phyloP scores from a whole-genome alignment of 1,140 invertebrate species.

The Zeugodacus cucurbitae region DNA sequence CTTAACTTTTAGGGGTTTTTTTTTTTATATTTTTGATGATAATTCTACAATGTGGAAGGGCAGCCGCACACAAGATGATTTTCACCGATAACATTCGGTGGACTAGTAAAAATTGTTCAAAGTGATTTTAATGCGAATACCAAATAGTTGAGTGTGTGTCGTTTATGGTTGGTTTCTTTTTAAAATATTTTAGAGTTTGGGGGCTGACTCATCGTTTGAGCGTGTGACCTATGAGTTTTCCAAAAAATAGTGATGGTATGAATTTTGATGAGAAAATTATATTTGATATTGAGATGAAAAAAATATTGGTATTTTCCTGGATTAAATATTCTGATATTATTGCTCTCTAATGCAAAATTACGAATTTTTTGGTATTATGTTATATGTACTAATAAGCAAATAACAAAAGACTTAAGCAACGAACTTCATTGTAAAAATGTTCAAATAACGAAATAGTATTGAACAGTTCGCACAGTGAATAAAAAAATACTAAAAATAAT shows the following conservation, averaged over 20 bases:
- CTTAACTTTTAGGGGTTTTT: background rate
- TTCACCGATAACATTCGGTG: background rate
- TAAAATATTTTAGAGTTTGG: background rate
- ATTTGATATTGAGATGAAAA: background rate
- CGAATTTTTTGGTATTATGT: no score
- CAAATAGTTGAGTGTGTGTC: slow-evolving; percentile 11
- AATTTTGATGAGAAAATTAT: background rate
- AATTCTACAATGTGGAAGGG: background rate
- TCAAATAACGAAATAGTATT: no score
- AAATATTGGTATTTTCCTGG: no score
- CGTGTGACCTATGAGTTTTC: background rate
- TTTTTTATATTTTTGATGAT: background rate
- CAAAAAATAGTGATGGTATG: background rate
- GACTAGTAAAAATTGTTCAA: slow-evolving; percentile 1
- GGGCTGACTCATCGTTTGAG: background rate
- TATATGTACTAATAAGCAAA: background rate
- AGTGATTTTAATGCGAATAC: slow-evolving; percentile 24
- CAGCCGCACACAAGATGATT: slow-evolving; percentile 1
- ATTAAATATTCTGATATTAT: no score
- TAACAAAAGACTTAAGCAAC: background rate
- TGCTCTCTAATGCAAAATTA: no score
- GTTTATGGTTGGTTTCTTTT: background rate
- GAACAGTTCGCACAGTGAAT: no score
- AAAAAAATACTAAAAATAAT: background rate
- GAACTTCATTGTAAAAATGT: background rate